A percentile compares a stretch with the other conserved stretches of the same genome.
phyloP scores from a whole-genome alignment of 2,888 invertebrate species.

The Agriotes lineatus region DNA sequence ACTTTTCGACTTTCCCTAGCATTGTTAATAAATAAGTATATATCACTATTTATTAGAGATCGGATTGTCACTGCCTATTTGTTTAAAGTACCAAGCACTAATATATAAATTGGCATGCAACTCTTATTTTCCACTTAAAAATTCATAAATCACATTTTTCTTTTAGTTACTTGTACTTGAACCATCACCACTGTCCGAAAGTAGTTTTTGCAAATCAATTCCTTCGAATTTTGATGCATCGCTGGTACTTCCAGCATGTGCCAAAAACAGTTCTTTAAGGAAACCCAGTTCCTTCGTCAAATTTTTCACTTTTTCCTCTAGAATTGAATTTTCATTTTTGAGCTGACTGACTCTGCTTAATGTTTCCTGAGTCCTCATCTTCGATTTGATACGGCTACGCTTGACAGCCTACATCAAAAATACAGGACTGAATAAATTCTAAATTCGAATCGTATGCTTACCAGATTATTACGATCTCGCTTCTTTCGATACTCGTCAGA shows the following conservation, averaged over 20 bases:
- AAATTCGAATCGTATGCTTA: conserved; percentile 55
- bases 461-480: conserved; percentile 84
- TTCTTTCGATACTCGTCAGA: conserved; percentile 79
- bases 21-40: no score
- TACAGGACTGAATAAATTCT: neutral
- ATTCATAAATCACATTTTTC: no score
- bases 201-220: conserved; percentile 70
- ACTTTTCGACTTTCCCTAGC: no score
- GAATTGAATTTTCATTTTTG: conserved; percentile 82
- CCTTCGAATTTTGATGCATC: conserved; percentile 70
- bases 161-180: conserved; percentile 10
- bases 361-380: conserved; percentile 83
- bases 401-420: conserved; percentile 78
- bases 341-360: conserved; percentile 80
- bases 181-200: conserved; percentile 66
- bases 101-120: no score
- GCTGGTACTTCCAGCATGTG: conserved; percentile 78
- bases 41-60: no score
- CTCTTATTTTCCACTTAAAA: no score
- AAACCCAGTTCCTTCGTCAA: conserved; percentile 85
- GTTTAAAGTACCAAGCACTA: no score
- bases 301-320: conserved; percentile 85
- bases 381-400: conserved; percentile 83
- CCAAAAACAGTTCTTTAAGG: conserved; percentile 83
- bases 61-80: no score